Evolutionary conservation across 2,888 invertebrate genomes (phyloP).

Genomic region (Monoplex corrugatus): DNA sequence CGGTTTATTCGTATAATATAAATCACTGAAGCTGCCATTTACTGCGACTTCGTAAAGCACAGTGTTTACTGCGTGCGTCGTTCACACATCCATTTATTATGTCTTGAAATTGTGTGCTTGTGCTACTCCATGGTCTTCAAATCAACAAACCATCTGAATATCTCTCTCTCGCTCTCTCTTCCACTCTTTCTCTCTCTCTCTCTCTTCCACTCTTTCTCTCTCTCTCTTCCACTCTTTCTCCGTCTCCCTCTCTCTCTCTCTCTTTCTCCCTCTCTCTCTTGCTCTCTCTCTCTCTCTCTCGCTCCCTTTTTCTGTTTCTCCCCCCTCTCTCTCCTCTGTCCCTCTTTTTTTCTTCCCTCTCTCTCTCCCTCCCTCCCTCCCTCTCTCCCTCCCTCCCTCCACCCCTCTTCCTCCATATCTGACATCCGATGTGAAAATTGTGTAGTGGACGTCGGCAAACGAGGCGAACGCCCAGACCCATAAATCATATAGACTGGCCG

Average conservation of each 20-base stretch:
- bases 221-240: slow-evolving; percentile 33
- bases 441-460: too few relatives aligned
- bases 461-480: too few relatives aligned
- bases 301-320: neutral
- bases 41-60: neutral
- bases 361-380: neutral
- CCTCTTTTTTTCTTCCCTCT: neutral
- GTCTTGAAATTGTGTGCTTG: too few relatives aligned
- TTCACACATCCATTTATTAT: neutral
- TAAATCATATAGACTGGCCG: neutral
- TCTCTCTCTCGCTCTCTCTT: slow-evolving; percentile 3
- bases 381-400: neutral
- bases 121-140: too few relatives aligned
- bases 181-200: slow-evolving; percentile 10
- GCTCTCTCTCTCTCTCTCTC: slow-evolving; percentile 21
- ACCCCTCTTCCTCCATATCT: neutral
- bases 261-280: neutral
- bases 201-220: slow-evolving; percentile 15
- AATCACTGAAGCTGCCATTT: too few relatives aligned
- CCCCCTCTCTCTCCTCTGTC: neutral
- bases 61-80: neutral
- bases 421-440: too few relatives aligned
- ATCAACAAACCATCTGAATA: too few relatives aligned
- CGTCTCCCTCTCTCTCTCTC: slow-evolving; percentile 28
- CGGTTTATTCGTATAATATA: too few relatives aligned